A percentile compares a stretch with the other conserved stretches of the same genome.
These are phyloP conservation scores for Agrotis segetum DNA, from an alignment of 2,888 invertebrate species.

Conservation along the genomic window DNA sequence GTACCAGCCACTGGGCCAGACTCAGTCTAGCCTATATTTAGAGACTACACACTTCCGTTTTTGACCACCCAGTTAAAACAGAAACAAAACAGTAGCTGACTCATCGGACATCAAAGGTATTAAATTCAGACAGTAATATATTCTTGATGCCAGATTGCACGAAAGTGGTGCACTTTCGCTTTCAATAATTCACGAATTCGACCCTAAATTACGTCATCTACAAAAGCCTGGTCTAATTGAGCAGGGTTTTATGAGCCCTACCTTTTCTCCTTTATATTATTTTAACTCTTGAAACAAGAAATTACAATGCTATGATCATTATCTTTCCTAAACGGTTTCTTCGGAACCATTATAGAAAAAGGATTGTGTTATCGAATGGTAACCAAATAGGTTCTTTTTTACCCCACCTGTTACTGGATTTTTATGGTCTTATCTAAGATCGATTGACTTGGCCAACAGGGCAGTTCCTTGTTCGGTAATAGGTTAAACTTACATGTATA, in stretches of 20 bases:
- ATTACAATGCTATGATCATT: background rate
- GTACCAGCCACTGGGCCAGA: no score
- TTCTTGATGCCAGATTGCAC: slow-evolving; percentile 2
- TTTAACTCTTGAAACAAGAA: background rate
- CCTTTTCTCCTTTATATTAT: background rate
- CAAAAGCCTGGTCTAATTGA: background rate
- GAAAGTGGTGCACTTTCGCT: slow-evolving; percentile 24
- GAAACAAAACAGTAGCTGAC: background rate
- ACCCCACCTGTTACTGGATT: no score
- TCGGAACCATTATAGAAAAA: background rate
- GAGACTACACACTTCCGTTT: no score
- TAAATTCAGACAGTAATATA: background rate
- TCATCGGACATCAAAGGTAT: background rate
- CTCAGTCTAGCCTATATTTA: no score
- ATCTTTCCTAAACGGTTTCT: background rate
- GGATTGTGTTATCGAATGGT: background rate
- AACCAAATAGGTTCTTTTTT: background rate
- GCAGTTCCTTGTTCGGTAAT: background rate
- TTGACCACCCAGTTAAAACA: no score
- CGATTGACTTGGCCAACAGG: no score
- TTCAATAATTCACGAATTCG: slow-evolving; percentile 19
- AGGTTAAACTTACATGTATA: no score
- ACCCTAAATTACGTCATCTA: slow-evolving; percentile 7
- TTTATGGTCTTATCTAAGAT: no score
- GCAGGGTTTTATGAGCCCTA: background rate